phyloP scores from a whole-genome alignment of 2,888 invertebrate species.

The Azorinus chamasolen region DNA sequence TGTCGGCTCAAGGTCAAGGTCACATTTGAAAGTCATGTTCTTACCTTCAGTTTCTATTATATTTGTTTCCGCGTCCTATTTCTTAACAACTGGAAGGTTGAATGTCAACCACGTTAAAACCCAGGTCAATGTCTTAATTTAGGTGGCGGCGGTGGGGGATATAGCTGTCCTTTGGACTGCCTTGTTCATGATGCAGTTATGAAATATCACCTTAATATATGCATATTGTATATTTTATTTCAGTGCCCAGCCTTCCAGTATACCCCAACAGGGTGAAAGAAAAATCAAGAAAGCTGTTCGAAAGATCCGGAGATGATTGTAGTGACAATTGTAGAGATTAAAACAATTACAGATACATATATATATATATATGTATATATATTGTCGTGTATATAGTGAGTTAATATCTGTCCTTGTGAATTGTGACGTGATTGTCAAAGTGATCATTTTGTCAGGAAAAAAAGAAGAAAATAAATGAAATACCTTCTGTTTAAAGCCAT shows the following conservation, averaged over 20 bases:
- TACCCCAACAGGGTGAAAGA: slow-evolving; percentile 34
- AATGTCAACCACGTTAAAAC: too few relatives aligned
- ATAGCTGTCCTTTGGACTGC: too few relatives aligned
- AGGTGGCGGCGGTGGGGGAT: too few relatives aligned
- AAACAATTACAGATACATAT: neutral
- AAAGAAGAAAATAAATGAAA: neutral
- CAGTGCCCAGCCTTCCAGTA: slow-evolving; percentile 37
- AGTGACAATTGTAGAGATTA: neutral
- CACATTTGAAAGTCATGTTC: too few relatives aligned
- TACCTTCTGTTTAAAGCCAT: slow-evolving; percentile 18
- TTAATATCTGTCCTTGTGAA: slow-evolving; percentile 1
- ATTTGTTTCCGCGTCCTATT: too few relatives aligned
- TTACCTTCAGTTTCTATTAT: too few relatives aligned
- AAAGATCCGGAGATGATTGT: slow-evolving; percentile 62
- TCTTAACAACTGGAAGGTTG: too few relatives aligned
- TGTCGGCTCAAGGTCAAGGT: too few relatives aligned
- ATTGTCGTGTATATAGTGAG: too few relatives aligned
- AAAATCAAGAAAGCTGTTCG: slow-evolving; percentile 68
- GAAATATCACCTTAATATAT: too few relatives aligned
- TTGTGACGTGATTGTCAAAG: neutral
- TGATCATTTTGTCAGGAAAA: neutral
- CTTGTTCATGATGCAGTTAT: too few relatives aligned
- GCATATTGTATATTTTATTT: slow-evolving; percentile 14
- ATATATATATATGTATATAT: neutral
- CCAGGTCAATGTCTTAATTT: too few relatives aligned